Evolutionary conservation across 2,888 invertebrate species (phyloP).

Genomic region (Drosophila neonasuta): DNA sequence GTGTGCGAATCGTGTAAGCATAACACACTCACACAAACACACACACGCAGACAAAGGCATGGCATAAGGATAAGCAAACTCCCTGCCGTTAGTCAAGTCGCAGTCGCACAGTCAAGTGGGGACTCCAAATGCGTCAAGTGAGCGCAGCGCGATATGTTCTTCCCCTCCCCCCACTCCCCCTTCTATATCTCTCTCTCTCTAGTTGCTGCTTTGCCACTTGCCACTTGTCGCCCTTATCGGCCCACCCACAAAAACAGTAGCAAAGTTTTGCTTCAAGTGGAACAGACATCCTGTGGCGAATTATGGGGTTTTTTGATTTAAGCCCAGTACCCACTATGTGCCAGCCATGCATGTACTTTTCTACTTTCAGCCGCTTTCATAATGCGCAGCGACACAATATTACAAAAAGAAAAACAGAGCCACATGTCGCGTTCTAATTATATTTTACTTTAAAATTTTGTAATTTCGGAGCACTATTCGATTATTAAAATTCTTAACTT

Average conservation of each 20-base stretch:
- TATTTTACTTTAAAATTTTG: background rate
- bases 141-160: slow-evolving; percentile 52
- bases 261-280: slow-evolving; percentile 70
- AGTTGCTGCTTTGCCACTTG: slow-evolving; percentile 14
- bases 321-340: slow-evolving; percentile 26
- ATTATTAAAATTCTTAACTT: background rate
- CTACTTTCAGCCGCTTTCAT: slow-evolving; percentile 15
- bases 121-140: slow-evolving; percentile 65
- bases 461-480: background rate
- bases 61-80: slow-evolving; percentile 47
- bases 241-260: slow-evolving; percentile 44
- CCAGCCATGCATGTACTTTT: slow-evolving; percentile 11
- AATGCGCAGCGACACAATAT: slow-evolving; percentile 6
- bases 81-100: slow-evolving; percentile 58
- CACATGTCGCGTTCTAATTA: background rate
- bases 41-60: slow-evolving; percentile 21
- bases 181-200: too few species aligned
- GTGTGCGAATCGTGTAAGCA: slow-evolving; percentile 27
- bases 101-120: slow-evolving; percentile 56
- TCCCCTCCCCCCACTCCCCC: background rate
- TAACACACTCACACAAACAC: slow-evolving; percentile 19
- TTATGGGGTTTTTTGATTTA: slow-evolving; percentile 68
- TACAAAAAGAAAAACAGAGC: background rate
- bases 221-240: slow-evolving; percentile 52
- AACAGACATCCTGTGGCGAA: slow-evolving; percentile 80